phyloP scores from a whole-genome alignment of 2,888 invertebrate species.

The Nymphalis c-album region DNA sequence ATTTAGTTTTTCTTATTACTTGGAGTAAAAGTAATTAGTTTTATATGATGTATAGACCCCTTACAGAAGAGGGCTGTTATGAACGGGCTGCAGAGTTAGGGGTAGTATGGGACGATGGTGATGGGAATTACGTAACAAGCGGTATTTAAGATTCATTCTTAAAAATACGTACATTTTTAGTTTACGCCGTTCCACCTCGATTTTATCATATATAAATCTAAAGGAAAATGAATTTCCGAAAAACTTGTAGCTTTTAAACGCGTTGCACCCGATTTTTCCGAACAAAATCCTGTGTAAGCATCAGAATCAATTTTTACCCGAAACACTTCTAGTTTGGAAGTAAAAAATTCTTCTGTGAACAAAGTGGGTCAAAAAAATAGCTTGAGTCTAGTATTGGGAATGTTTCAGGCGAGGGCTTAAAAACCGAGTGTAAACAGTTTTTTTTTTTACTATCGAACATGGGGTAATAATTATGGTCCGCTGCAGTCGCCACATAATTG shows the following conservation, averaged over 20 bases:
- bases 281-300: conserved; percentile 41
- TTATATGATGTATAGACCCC: too few relatives aligned
- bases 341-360: conserved; percentile 40
- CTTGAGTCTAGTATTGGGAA: conserved; percentile 26
- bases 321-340: conserved; percentile 35
- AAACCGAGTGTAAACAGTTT: conserved; percentile 4
- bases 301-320: conserved; percentile 41
- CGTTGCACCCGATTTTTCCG: conserved; percentile 35
- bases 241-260: conserved; percentile 34
- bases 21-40: too few relatives aligned
- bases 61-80: too few relatives aligned
- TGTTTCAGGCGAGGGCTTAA: background rate
- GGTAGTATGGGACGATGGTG: too few relatives aligned
- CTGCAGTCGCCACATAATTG: conserved; percentile 26
- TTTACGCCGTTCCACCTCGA: conserved; percentile 21
- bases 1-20: too few relatives aligned
- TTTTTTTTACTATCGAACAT: conserved; percentile 24
- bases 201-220: conserved; percentile 38
- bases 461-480: conserved; percentile 23
- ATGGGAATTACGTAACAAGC: too few relatives aligned
- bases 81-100: too few relatives aligned
- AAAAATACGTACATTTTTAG: background rate
- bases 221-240: conserved; percentile 32
- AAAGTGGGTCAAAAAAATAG: conserved; percentile 37
- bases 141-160: background rate